phyloP scores from a whole-genome alignment of 2,888 invertebrate species.

The Cephus sareptanus region DNA sequence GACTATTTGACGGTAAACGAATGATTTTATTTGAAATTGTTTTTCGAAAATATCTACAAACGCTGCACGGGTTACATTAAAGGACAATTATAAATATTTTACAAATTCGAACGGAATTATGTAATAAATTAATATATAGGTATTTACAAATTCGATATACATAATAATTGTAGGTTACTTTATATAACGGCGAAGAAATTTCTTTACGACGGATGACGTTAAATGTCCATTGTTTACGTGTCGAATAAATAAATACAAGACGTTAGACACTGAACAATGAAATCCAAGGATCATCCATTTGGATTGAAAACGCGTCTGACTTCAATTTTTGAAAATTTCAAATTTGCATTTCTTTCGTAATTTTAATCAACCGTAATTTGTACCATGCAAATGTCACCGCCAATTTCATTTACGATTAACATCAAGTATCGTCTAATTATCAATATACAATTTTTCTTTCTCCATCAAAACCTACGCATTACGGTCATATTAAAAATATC shows the following conservation, averaged over 20 bases:
- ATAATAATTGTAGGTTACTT: not conserved
- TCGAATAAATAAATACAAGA: too few relatives aligned
- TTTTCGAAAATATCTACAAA: not conserved
- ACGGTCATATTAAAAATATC: not conserved
- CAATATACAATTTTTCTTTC: not conserved
- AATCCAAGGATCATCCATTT: not conserved
- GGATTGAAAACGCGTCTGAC: not conserved
- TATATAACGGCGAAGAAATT: not conserved
- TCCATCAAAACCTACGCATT: not conserved
- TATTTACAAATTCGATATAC: conserved; percentile 35
- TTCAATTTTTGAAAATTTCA: not conserved
- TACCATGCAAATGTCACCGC: not conserved
- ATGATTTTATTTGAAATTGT: not conserved
- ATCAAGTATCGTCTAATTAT: not conserved
- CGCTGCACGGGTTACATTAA: not conserved
- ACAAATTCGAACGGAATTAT: not conserved
- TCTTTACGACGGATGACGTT: not conserved
- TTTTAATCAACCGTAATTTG: not conserved
- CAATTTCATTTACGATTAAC: not conserved
- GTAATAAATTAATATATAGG: conserved; percentile 26
- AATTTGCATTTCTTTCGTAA: not conserved
- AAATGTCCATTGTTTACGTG: too few relatives aligned
- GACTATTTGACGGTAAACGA: not conserved
- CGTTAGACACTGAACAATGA: not conserved
- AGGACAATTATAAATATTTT: not conserved